Percentiles rank a stretch among this genome's conserved stretches.
Conservation (phyloP, 2,888 invertebrate species). For the Morpho deidamia region DNA sequence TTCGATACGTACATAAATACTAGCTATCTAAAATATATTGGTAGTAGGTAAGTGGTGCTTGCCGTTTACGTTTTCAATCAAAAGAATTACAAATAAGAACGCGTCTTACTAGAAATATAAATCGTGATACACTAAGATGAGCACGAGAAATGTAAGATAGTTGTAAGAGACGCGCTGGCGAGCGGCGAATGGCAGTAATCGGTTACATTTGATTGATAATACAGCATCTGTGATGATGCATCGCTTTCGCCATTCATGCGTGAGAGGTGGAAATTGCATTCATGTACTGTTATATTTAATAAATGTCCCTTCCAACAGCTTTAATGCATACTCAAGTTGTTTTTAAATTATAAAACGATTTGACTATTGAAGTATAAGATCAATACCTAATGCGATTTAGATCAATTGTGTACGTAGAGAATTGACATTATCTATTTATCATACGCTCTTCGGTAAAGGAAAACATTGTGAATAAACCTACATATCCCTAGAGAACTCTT, state of each 20-base stretch:
- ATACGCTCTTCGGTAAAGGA: too few species aligned
- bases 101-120: not conserved
- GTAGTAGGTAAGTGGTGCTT: too few species aligned
- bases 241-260: constrained; percentile 9
- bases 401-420: too few species aligned
- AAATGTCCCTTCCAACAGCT: not conserved
- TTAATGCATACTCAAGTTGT: not conserved
- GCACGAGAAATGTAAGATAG: constrained; percentile 9
- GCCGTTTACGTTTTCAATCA: not conserved
- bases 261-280: constrained; percentile 12
- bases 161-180: constrained; percentile 1
- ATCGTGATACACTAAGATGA: constrained; percentile 5
- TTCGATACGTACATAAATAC: too few species aligned
- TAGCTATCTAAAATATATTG: too few species aligned
- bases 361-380: too few species aligned
- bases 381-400: too few species aligned
- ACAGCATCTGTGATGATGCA: constrained; percentile 5
- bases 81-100: not conserved
- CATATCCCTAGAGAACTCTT: too few species aligned
- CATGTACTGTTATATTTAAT: constrained; percentile 9
- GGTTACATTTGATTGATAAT: constrained; percentile 14
- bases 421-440: too few species aligned
- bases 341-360: not conserved
- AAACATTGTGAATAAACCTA: too few species aligned
- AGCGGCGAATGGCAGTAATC: constrained; percentile 7